phyloP scores from a whole-genome alignment of 2,888 invertebrate species.

The Nipponacmea schrenckii region DNA sequence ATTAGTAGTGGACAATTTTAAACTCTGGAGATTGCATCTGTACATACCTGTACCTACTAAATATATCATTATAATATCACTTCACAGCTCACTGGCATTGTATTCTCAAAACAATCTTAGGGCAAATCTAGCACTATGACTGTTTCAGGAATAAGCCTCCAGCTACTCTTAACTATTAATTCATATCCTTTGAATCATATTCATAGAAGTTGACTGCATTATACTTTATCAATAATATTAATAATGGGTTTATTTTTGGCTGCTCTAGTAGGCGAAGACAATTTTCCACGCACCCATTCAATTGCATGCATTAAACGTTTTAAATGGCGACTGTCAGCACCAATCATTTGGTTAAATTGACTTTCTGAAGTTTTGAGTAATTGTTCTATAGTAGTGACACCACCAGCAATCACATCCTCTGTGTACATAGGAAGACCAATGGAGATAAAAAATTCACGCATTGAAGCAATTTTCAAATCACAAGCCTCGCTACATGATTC shows the following conservation, averaged over 20 bases:
- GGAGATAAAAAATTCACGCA: slow-evolving; percentile 64
- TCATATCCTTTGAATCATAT: too few species aligned
- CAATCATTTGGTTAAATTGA: slow-evolving; percentile 51
- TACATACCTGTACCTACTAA: too few species aligned
- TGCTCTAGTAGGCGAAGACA: slow-evolving; percentile 40
- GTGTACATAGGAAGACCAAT: slow-evolving; percentile 67
- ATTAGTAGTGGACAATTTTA: too few species aligned
- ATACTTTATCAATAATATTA: slow-evolving; percentile 1
- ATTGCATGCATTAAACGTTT: slow-evolving; percentile 58
- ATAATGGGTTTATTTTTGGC: slow-evolving; percentile 8
- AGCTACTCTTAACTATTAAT: too few species aligned
- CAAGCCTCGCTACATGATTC: slow-evolving; percentile 59
- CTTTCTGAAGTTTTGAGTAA: slow-evolving; percentile 50
- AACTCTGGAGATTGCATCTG: too few species aligned
- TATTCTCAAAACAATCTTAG: too few species aligned
- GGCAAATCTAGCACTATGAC: too few species aligned
- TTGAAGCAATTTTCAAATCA: slow-evolving; percentile 62
- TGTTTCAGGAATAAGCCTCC: too few species aligned
- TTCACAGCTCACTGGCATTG: too few species aligned
- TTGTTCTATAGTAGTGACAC: slow-evolving; percentile 49
- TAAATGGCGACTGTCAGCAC: slow-evolving; percentile 56
- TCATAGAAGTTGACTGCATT: neutral
- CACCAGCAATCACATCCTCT: slow-evolving; percentile 34
- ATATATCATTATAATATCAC: too few species aligned
- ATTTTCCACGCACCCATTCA: slow-evolving; percentile 56